Evolutionary conservation across 2,797 vertebrate species (phyloP).

Genomic region (Spheniscus humboldti): DNA sequence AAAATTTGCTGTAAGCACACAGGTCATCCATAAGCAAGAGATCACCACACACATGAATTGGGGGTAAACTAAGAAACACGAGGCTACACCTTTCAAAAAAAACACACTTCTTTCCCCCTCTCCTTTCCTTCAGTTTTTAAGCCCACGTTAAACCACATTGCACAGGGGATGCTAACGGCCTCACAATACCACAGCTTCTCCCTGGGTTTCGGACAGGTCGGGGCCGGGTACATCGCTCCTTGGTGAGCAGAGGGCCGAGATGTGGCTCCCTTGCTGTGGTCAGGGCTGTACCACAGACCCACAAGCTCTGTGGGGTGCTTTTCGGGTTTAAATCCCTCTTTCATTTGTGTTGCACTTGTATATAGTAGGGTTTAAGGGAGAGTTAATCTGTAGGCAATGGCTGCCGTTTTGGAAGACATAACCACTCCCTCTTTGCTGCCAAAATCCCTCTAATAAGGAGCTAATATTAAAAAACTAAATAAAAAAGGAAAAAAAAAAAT

Average conservation of each 20-base stretch:
- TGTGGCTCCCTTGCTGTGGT: rapidly evolving
- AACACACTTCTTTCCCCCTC: rapidly evolving
- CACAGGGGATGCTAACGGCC: not conserved
- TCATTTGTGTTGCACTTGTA: not conserved
- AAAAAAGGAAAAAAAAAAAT: not conserved
- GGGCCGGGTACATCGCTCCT: not conserved
- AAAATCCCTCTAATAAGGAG: not conserved
- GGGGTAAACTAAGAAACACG: not conserved
- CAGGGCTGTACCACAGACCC: not conserved
- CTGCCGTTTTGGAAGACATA: not conserved
- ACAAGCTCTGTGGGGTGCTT: not conserved
- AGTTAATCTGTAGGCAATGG: not conserved
- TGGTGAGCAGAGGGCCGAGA: not conserved
- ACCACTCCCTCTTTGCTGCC: not conserved
- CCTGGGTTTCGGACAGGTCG: not conserved
- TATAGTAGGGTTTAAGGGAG: not conserved
- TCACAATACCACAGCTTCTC: not conserved
- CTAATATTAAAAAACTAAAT: slow-evolving; percentile 7
- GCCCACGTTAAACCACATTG: not conserved
- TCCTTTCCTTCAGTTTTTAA: not conserved
- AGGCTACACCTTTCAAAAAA: not conserved
- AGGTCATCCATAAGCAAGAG: not conserved
- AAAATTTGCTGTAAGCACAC: not conserved
- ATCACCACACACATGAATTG: not conserved
- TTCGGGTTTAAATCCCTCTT: not conserved